phyloP scores from a whole-genome alignment of 2,113 vertebrate genomes.

The Thunnus maccoyii region DNA sequence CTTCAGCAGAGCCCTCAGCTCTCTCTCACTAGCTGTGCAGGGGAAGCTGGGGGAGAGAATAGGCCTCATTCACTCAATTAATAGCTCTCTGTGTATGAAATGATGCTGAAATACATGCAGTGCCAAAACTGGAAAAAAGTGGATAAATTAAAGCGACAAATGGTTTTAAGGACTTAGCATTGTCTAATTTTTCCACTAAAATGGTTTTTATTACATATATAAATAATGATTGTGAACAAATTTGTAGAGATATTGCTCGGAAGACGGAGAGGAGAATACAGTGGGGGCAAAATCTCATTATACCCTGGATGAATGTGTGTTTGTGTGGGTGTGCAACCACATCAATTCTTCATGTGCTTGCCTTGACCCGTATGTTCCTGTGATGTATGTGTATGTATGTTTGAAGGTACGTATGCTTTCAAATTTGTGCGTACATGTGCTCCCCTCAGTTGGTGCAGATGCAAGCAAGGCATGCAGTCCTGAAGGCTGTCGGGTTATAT shows the following conservation, averaged over 20 bases:
- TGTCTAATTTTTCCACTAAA: slow-evolving; percentile 60
- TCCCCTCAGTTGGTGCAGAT: slow-evolving; percentile 28
- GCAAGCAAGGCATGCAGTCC: slow-evolving; percentile 37
- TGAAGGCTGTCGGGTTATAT: slow-evolving; percentile 65
- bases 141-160: slow-evolving; percentile 65
- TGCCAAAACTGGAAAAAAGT: slow-evolving; percentile 56
- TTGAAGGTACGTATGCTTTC: slow-evolving; percentile 23
- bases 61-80: slow-evolving; percentile 68
- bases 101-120: slow-evolving; percentile 39
- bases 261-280: slow-evolving; percentile 47
- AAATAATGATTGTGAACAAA: slow-evolving; percentile 61
- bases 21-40: slow-evolving; percentile 41
- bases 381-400: slow-evolving; percentile 10
- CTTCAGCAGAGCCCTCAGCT: slow-evolving; percentile 54
- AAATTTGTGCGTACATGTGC: slow-evolving; percentile 3
- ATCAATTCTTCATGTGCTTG: slow-evolving; percentile 57
- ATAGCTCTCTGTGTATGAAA: slow-evolving; percentile 42
- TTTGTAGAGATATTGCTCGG: slow-evolving; percentile 47
- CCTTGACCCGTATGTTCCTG: slow-evolving; percentile 51
- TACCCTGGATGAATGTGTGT: slow-evolving; percentile 32
- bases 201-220: slow-evolving; percentile 56
- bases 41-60: slow-evolving; percentile 51
- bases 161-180: slow-evolving; percentile 66
- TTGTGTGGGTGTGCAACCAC: slow-evolving; percentile 8
- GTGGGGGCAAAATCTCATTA: slow-evolving; percentile 53